Base-by-base conservation (phyloP, 2,888 invertebrate species). In the Subacronicta megacephala region DNA sequence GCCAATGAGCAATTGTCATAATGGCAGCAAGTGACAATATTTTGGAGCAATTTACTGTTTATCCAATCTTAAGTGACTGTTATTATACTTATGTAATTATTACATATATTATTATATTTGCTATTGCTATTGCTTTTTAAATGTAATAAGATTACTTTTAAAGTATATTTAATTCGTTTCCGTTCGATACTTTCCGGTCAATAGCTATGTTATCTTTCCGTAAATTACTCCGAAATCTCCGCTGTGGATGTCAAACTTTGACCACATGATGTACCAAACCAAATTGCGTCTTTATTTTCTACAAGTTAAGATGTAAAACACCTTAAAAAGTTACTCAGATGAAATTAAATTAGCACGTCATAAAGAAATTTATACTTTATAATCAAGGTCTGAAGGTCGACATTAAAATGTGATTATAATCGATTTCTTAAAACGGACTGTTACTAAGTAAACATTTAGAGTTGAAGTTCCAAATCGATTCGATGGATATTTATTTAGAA, bases 391-490 rank as follows among this genome's bases (percentile, higher is more conserved):
- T 16, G 72, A 80, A 80, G 80, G 78, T 63, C 50, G 42, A 60
- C 63, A 75, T 78, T 85, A 58, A 46, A 59, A 43, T 63, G 65
- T 7, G 46, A 63, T 57, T 55, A 43, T 70, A 92, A 89, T 90
- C 89, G 88, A 90, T 90, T 90, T 89, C 88, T 88, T 87, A 83
- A 88, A 90, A 84, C 89, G 85, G 87, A 86, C 87, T 92, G 90
- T 92, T 92, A 90, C 92, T 90, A 90, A 91, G 90, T 90, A 93
- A 93, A 93, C 85, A 93, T 89, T 90, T 75, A 52, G 80, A 84
- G 88, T 87, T 89, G 88, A 85, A 86, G 88, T 75, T 83, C 84
- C 85, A 87, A 90, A 92, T 90, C 89, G 87, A 89, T 90, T 88
- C 83, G 84, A 82, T 80, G 82, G 83, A 86, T 93, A 87, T 93